Evolutionary conservation across 2,888 invertebrate species (phyloP), one percentile per base, ranked within the genome.

Genomic region (Euzetes globulus): DNA sequence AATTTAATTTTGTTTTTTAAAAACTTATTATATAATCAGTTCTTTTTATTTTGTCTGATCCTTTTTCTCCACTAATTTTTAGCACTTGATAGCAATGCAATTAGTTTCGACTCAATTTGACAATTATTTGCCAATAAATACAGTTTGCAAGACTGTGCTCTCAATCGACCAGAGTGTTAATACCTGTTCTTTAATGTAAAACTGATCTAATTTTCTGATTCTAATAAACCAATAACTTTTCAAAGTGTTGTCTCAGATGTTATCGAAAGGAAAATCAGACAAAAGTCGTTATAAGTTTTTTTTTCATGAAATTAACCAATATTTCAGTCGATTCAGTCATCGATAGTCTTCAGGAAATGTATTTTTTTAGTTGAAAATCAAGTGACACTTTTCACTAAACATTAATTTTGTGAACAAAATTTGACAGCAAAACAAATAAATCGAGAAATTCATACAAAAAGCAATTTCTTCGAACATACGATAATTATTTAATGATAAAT

Each of bases 321-420:
- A 7, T 19, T 55, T 22, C 22, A 55, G 33, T 60, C 29, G 58
- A n/a, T n/a, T n/a, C n/a, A n/a, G n/a, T n/a, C n/a, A n/a, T n/a
- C n/a, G 25, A 25, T 60, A 60, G 27, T 60, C n/a, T 27, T 60
- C 60, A 60, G 60, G 60, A 60, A 60, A 60, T 60, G 60, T 33
- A 27, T 33, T 29, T 60, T 60, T 60, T 9, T 25, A 7, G 25
- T 5, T 55, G 55, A 55, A 55, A 11, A 22, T 22, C 22, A 9
- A 19, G 22, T 55, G 19, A n/a, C 50, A 50, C 17, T 50, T 50
- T 50, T 50, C n/a, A 9, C 50, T 50, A 50, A 50, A 50, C 13
- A 41, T 41, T 41, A 13, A 9, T 41, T 41, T 41, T n/a, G 50
- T n/a, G 19, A 50, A 50, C n/a, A 19, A 50, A 50, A 5, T 50